phyloP scores from a whole-genome alignment of 2,797 vertebrate genomes.

The Xenentodon cancila region DNA sequence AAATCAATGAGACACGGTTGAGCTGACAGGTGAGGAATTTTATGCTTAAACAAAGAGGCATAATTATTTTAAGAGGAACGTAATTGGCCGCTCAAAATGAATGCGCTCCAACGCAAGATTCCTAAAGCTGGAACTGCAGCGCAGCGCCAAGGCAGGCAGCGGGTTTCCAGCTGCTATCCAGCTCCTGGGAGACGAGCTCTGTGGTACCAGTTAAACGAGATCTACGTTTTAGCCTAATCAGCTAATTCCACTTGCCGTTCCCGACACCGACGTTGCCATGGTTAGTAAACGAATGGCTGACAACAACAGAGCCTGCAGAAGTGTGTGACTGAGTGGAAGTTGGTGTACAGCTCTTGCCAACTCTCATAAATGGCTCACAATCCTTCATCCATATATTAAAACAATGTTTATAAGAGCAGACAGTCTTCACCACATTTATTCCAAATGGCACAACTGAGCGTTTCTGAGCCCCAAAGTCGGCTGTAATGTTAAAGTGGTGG shows the following conservation, averaged over 20 bases:
- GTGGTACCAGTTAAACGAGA: constrained; percentile 55
- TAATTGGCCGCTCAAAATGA: constrained; percentile 35
- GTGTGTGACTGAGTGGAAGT: constrained; percentile 26
- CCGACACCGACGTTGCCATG: constrained; percentile 59
- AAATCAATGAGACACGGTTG: constrained; percentile 11
- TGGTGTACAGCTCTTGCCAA: constrained; percentile 34
- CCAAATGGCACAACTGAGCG: constrained; percentile 36
- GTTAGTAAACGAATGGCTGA: constrained; percentile 58
- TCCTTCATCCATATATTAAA: constrained; percentile 60
- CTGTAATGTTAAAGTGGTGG: constrained; percentile 46
- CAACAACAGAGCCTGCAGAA: constrained; percentile 40
- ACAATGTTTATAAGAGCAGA: constrained; percentile 65
- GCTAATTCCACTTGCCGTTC: constrained; percentile 63
- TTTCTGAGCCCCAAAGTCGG: constrained; percentile 45
- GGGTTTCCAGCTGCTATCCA: constrained; percentile 46
- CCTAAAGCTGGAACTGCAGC: constrained; percentile 27
- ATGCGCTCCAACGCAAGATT: constrained; percentile 40
- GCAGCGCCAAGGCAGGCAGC: constrained; percentile 48
- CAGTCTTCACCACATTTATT: constrained; percentile 51
- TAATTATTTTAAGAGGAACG: constrained; percentile 53
- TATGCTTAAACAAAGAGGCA: constrained; percentile 16
- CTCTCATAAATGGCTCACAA: constrained; percentile 51
- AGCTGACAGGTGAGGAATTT: constrained; percentile 19
- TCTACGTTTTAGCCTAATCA: constrained; percentile 66
- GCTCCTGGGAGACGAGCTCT: constrained; percentile 46